Evolutionary conservation across 1,140 invertebrate species (phyloP).

Genomic region (Diorhabda elongata): DNA sequence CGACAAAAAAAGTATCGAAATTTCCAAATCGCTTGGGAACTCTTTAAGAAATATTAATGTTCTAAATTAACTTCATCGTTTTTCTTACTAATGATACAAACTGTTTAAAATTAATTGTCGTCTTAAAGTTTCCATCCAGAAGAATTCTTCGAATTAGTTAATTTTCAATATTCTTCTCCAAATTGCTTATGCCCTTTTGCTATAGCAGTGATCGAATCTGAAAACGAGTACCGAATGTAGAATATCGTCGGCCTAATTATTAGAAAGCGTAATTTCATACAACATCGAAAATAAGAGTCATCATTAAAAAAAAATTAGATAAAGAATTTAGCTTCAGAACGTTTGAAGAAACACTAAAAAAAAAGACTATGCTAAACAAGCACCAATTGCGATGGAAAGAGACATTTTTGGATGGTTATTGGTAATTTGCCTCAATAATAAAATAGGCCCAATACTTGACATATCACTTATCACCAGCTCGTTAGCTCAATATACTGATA

Average conservation of each 20-base stretch:
- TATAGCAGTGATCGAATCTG: conserved; percentile 13
- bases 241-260: not conserved
- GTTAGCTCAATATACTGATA: conserved; percentile 32
- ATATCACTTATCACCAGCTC: conserved; percentile 34
- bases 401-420: conserved; percentile 35
- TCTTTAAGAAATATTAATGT: not conserved
- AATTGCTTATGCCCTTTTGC: conserved; percentile 6
- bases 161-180: conserved; percentile 9
- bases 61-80: not conserved
- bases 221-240: not conserved
- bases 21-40: not conserved
- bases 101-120: not conserved
- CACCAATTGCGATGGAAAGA: conserved; percentile 33
- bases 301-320: no score
- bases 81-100: conserved; percentile 1
- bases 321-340: no score
- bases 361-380: no score
- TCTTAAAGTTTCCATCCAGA: not conserved
- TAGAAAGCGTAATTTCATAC: no score
- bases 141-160: not conserved
- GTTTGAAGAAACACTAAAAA: no score
- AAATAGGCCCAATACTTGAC: conserved; percentile 31
- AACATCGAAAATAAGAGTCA: no score
- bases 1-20: not conserved
- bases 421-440: conserved; percentile 31